phyloP scores from a whole-genome alignment of 2,888 invertebrate species.

The Noctua fimbriata region DNA sequence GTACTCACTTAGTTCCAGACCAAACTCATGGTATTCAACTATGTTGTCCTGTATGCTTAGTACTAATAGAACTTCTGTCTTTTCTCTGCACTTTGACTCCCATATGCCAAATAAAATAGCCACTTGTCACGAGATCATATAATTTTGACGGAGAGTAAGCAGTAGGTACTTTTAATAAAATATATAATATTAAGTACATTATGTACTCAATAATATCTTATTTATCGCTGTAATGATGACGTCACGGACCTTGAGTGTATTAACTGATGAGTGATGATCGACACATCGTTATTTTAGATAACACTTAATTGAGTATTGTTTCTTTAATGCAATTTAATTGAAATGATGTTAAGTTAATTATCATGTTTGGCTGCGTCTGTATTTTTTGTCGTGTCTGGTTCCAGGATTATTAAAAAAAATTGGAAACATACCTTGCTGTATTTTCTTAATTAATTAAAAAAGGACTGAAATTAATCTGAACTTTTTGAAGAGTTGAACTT shows the following conservation, averaged over 20 bases:
- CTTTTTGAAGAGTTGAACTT: constrained; percentile 19
- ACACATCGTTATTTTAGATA: constrained; percentile 29
- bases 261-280: not conserved
- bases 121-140: constrained; percentile 48
- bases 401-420: not conserved
- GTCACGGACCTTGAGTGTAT: constrained; percentile 38
- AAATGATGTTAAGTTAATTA: not conserved
- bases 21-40: not conserved
- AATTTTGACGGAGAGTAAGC: constrained; percentile 11
- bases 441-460: not conserved
- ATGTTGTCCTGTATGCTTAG: not conserved
- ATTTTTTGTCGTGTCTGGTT: not conserved
- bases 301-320: constrained; percentile 21
- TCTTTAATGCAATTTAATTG: constrained; percentile 5
- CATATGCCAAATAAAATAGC: constrained; percentile 29
- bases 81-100: not conserved
- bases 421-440: not conserved
- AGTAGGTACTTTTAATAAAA: constrained; percentile 1
- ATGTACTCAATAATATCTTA: constrained; percentile 19
- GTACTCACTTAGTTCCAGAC: not conserved
- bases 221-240: constrained; percentile 11
- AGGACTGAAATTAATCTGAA: not conserved
- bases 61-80: not conserved
- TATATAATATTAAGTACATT: constrained; percentile 4
- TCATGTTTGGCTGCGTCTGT: too few species aligned